Evolutionary conservation across 2,797 vertebrate genomes (phyloP), one percentile per base, ranked within the genome.

Genomic region (Paedocypris micromegethes): DNA sequence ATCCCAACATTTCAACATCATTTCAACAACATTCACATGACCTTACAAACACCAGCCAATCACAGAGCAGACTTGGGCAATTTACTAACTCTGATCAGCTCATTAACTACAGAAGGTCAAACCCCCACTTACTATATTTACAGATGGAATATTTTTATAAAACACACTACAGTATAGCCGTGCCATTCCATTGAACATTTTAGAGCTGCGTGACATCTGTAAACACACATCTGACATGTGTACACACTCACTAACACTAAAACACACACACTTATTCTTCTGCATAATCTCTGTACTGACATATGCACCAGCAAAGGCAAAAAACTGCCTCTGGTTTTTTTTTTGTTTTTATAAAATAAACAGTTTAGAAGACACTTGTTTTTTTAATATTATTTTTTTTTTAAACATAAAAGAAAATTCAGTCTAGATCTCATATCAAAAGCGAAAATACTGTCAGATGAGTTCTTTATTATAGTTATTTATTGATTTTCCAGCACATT

Each of bases 141-240:
- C 46, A 63, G 40, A 45, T 8, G n/a, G 47, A 57, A 57, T 57
- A 64, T 50, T 63, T 63, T 38, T 50, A 63, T 53, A 70, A 57
- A 23, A 23, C 23, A 23, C 45, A 70, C 57, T 53, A 70, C 8
- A 64, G 52, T 63, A 51, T 70, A 70, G 53, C 39, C n/a, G 38
- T 2, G 6, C 45, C 60, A 51, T 5, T 4, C 53, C 23, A 4
- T 9, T 4, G 51, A 9, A 63, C 55, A 44, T 23, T 45, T 43
- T 8, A 49, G 52, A 47, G 8, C 44, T 42, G 9, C 49, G 45
- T 63, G 68, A 62, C 52, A 64, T 58, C 9, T 64, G 68, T 41
- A 64, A 63, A 70, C 60, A 56, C 50, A 47, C 52, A 53, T 9
- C 45, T 50, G 57, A 56, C 23, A 9, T 70, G 9, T 45, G 60